Base-by-base conservation (phyloP, 2,797 vertebrate genomes). In the Cynopterus sphinx region DNA sequence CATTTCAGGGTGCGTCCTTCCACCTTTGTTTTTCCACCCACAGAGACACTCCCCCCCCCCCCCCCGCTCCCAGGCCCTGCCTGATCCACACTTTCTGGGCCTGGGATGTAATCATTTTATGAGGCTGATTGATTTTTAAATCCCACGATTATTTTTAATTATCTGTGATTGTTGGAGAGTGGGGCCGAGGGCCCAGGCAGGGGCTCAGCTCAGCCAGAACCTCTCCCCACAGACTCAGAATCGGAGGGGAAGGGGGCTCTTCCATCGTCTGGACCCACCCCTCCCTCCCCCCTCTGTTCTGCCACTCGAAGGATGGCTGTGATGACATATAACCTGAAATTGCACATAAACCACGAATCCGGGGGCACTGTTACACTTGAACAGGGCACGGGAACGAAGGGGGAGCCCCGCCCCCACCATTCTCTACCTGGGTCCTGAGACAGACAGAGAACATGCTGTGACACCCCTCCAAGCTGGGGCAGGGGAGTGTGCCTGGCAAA, bases 91-190 rank as follows among this genome's bases (percentile, higher is more conserved):
- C 53, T 65, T 53, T 57, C 28, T 1, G 57, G 57, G 65, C 65
- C 55, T 13, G 22, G 57, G 91, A 59, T 39, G n/a, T 9, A 41
- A 8, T 46, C 31, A 16, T 43, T 65, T 91, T 67, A 91, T 28
- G 41, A 51, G 8, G 41, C 22, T 16, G 59, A 95, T 95, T 96
- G 96, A 97, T 95, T 96, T 91, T 89, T 70, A 96, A 87, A 93
- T 88, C 84, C 71, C 79, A 85, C 3, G 26, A 96, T 92, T 97
- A 91, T 92, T 94, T 96, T 95, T 92, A 95, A 97, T 97, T 88
- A 90, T 70, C 90, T 95, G 89, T 91, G 94, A 95, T 87, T 63
- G 95, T 85, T 68, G 84, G 41, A 74, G 41, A 74, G 31, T 86
- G 59, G 59, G 57, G 53, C 24, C 2, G 74, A 46, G 88, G 17